Evolutionary conservation across 2,888 invertebrate species (phyloP), one percentile per base, ranked within the genome.

Genomic region (Caenorhabditis parvicauda): DNA sequence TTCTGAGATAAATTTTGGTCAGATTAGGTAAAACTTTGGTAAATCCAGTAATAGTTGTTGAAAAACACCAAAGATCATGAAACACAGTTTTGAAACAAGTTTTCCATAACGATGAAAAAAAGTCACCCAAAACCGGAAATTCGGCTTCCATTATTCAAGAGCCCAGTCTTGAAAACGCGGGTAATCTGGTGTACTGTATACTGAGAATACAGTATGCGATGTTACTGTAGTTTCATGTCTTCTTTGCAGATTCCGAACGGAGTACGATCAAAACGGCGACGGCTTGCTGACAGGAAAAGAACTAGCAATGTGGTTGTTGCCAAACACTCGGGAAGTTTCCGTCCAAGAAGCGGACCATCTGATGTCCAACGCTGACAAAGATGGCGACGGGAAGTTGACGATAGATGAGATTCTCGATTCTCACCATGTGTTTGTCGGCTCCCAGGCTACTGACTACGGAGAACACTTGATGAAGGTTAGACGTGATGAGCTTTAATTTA

Each of bases 361-460:
- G 35, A 48, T 79, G 17, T 42, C 46, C 4, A 57, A 89, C 1
- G 88, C 91, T 1, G 93, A 93, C 82, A 89, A 90, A 72, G 88
- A 93, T 83, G 66, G 66, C 48, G 90, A 93, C 82, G 87, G 88
- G 73, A 82, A 87, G 59, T 84, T 94, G 35, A 87, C 89, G 1
- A 90, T 88, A 82, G 85, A 87, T 1, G 94, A 94, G 85, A 87
- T 94, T 43, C 82, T 92, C 0, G 86, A 87, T 1, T 90, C 92
- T 81, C 89, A 92, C 82, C 89, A 90, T 67, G 87, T 88, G 49
- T 94, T 94, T 84, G 93, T 93, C 3, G 92, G 93, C 50, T 91
- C 91, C 80, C 92, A 93, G 84, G 91, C 89, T 5, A 90, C 91
- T 0, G 90, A 90, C 83, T 90, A 89, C 83, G 91, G 90, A 14